Evolutionary conservation across 2,113 vertebrate species (phyloP).

Genomic region (Alethe castanea): DNA sequence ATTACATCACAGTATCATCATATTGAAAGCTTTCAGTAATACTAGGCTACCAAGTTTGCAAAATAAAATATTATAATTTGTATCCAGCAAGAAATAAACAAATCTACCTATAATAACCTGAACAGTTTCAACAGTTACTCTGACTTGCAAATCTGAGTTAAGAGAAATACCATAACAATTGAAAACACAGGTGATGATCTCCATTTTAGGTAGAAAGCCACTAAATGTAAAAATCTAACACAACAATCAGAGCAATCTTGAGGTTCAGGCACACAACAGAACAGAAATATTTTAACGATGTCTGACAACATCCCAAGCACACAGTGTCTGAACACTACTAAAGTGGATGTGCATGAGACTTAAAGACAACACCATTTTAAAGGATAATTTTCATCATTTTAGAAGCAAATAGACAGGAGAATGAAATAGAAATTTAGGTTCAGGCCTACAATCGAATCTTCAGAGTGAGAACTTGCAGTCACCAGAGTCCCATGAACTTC

Average conservation of each 20-base stretch:
- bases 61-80: background rate
- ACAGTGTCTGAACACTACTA: background rate
- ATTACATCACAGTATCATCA: background rate
- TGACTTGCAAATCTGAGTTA: background rate
- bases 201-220: background rate
- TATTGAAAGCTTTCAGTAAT: background rate
- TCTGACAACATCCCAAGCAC: background rate
- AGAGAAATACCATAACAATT: background rate
- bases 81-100: background rate
- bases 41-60: background rate
- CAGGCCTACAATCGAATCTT: constrained; percentile 1
- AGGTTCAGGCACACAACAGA: background rate
- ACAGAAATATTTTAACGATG: background rate
- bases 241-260: background rate
- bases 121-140: background rate
- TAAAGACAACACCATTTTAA: background rate
- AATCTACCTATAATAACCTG: background rate
- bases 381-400: background rate
- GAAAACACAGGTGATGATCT: background rate
- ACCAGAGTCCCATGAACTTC: background rate
- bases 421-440: background rate
- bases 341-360: background rate
- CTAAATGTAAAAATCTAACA: background rate
- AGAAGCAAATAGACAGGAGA: background rate
- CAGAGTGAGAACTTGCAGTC: background rate